These are phyloP conservation scores for Melanaphis sacchari DNA, from an alignment of 1,140 invertebrate genomes.

Conservation along the genomic window DNA sequence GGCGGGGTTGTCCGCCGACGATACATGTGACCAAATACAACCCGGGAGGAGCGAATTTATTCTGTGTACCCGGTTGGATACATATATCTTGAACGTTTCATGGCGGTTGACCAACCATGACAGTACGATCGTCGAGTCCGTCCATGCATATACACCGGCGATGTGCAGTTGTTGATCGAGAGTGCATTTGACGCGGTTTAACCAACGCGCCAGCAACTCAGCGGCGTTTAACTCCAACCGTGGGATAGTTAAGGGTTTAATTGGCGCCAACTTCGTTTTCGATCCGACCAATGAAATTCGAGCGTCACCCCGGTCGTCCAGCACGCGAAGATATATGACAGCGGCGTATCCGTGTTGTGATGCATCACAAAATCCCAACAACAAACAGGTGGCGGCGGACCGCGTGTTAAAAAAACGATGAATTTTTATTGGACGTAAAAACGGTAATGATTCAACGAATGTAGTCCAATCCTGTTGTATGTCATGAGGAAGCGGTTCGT, in stretches of 20 bases:
- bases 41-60: slow-evolving; percentile 61
- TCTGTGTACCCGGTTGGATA: slow-evolving; percentile 63
- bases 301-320: slow-evolving; percentile 1
- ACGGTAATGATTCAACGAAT: no score
- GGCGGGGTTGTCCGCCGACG: slow-evolving; percentile 62
- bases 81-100: slow-evolving; percentile 60
- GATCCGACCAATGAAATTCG: slow-evolving; percentile 60
- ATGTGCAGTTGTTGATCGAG: slow-evolving; percentile 47
- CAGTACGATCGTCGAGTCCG: slow-evolving; percentile 62
- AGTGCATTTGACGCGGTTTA: neutral
- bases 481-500: no score
- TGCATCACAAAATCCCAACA: slow-evolving; percentile 62
- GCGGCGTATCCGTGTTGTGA: slow-evolving; percentile 62
- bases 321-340: slow-evolving; percentile 60
- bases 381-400: no score
- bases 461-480: no score
- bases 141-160: slow-evolving; percentile 56
- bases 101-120: neutral
- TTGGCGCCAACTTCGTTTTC: slow-evolving; percentile 63
- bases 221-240: slow-evolving; percentile 64
- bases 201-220: slow-evolving; percentile 60
- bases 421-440: no score
- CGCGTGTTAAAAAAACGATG: no score
- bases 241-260: slow-evolving; percentile 62
- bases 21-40: slow-evolving; percentile 64